Percentiles rank a stretch among this genome's conserved stretches.
Evolutionary conservation across 2,888 invertebrate genomes (phyloP).

Genomic region (Brenthis ino): DNA sequence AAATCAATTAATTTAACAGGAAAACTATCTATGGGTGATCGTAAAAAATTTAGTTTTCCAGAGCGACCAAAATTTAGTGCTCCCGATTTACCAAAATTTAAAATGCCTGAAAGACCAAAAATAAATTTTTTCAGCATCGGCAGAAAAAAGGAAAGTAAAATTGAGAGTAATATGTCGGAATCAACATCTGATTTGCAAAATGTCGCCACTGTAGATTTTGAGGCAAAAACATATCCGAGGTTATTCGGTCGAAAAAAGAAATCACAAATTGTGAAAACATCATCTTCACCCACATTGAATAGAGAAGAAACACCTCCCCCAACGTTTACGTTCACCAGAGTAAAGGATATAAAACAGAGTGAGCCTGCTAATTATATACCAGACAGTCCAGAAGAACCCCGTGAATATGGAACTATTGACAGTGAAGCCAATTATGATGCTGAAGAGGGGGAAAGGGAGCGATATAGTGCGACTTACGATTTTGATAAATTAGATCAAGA

Average conservation of each 20-base stretch:
- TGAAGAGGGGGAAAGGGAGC: conserved; percentile 65
- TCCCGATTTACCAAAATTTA: conserved; percentile 81
- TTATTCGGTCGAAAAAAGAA: conserved; percentile 82
- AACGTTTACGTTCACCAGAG: conserved; percentile 85
- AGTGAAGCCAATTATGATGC: conserved; percentile 56
- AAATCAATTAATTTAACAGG: conserved; percentile 76
- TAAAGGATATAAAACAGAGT: conserved; percentile 78
- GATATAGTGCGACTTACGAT: conserved; percentile 71
- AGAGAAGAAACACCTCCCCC: conserved; percentile 84
- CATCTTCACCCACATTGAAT: conserved; percentile 76
- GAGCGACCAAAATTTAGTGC: conserved; percentile 81
- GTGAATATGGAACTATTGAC: conserved; percentile 75
- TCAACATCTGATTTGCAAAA: conserved; percentile 66
- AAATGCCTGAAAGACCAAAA: conserved; percentile 83
- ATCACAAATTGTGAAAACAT: conserved; percentile 69
- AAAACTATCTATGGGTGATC: conserved; percentile 80
- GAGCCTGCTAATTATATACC: conserved; percentile 66
- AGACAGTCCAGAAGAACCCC: conserved; percentile 69
- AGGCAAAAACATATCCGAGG: conserved; percentile 90
- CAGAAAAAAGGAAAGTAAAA: conserved; percentile 74
- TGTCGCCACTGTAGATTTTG: conserved; percentile 85
- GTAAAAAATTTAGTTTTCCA: conserved; percentile 84
- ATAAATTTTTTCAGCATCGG: conserved; percentile 84
- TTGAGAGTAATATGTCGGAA: conserved; percentile 63
- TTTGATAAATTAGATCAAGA: conserved; percentile 82